Base-by-base conservation (phyloP, 2,797 vertebrate genomes). In the Lagorchestes hirsutus region DNA sequence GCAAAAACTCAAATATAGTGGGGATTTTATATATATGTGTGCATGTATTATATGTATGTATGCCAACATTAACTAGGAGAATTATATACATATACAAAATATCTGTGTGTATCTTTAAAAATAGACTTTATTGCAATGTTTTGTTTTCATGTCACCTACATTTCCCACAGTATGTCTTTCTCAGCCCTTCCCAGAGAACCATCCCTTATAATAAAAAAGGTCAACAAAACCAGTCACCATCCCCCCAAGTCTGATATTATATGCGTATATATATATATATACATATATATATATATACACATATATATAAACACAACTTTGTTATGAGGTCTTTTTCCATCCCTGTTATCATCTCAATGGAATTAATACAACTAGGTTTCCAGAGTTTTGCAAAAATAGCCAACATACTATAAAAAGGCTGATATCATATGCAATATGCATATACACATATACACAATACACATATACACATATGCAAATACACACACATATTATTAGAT, bases 1-100 rank as follows among this genome's bases (percentile, higher is more conserved):
- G 82, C 95, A 95, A 97, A 98, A 98, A 96, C 52, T 97, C 96
- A 98, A 98, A 92, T 87, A 92, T 50, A 82, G 34, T 94, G n/a
- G 18, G 29, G 93, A 93, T 96, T 90, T 62, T 29, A 40, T 54
- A 82, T 56, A 74, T 40, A 46, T 82, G 74, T 82, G 74, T 46
- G 16, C 40, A 82, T 46, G 14, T 82, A 46, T 82, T 96, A 92
- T 54, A 59, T 96, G 40, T 58, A 9, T 82, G 31, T 91, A 90
- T 90, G 34, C 55, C 96, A 87, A 62, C 46, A 91, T 55, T 56
- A 82, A 82, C 74, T 22, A 46, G 74, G 22, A 82, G 40, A 82
- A 82, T 82, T 82, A 82, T 11, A 82, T 82, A 74, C n/a, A 40
- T 22, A 40, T 74, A 74, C 34, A 82, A 22, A 46, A 24, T 27